Evolutionary conservation across 1,140 invertebrate genomes (phyloP).

Genomic region (Ptiloglossa arizonensis): DNA sequence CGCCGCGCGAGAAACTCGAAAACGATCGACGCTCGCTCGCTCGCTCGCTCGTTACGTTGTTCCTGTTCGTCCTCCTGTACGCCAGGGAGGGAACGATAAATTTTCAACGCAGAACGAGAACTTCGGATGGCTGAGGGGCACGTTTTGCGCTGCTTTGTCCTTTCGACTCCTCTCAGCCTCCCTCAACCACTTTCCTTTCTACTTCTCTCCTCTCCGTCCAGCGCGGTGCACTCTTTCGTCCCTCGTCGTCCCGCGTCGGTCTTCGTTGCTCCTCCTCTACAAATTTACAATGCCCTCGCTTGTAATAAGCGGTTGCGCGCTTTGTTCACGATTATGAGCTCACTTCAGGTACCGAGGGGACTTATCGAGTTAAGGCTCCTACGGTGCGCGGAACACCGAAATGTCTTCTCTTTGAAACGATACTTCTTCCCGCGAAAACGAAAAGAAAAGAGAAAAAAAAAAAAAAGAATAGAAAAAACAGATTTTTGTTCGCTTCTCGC

Average conservation of each 20-base stretch:
- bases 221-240: conserved; percentile 26
- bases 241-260: conserved; percentile 21
- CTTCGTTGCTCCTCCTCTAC: conserved; percentile 45
- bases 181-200: conserved; percentile 42
- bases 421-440: neutral
- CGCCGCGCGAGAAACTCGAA: conserved; percentile 2
- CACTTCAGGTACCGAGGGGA: conserved; percentile 65
- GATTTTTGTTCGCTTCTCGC: conserved; percentile 31
- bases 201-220: conserved; percentile 22
- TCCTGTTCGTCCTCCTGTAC: too few relatives aligned
- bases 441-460: too few relatives aligned
- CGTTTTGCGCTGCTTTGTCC: conserved; percentile 69
- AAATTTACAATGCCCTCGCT: conserved; percentile 71
- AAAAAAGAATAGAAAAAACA: too few relatives aligned
- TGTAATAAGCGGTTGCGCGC: conserved; percentile 71
- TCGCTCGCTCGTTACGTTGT: neutral
- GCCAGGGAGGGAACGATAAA: conserved; percentile 44
- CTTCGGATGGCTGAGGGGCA: conserved; percentile 56
- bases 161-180: conserved; percentile 55
- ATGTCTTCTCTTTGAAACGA: conserved; percentile 3
- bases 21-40: too few relatives aligned
- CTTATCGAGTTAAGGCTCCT: conserved; percentile 65
- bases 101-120: conserved; percentile 53
- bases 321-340: conserved; percentile 70
- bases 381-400: conserved; percentile 25